A percentile compares a stretch with the other conserved stretches of the same genome.
These are phyloP conservation scores for Hyaena hyaena DNA, from an alignment of 2,113 vertebrate species.

Conservation along the genomic window DNA sequence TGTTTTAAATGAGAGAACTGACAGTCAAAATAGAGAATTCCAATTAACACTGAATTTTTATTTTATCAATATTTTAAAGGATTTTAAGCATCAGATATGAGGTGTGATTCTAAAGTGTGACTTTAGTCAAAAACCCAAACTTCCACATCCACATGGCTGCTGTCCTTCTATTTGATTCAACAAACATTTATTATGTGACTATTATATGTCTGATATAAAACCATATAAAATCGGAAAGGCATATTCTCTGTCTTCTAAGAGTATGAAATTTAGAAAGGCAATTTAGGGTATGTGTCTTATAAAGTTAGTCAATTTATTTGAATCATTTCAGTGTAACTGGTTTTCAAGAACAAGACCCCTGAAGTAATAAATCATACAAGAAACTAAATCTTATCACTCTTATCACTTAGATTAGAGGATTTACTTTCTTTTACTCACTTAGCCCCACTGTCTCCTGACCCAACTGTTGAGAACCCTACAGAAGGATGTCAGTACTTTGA, in stretches of 20 bases:
- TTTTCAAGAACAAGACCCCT: background rate
- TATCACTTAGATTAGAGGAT: background rate
- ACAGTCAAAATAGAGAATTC: conserved; percentile 81
- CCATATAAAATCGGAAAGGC: background rate
- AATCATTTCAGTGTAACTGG: background rate
- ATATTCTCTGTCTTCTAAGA: background rate
- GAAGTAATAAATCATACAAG: background rate
- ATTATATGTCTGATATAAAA: background rate
- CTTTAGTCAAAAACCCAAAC: conserved; percentile 66
- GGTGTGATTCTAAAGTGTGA: conserved; percentile 77
- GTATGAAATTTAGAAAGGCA: background rate
- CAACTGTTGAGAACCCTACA: background rate
- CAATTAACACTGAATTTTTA: conserved; percentile 83
- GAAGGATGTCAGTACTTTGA: background rate
- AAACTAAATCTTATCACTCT: background rate
- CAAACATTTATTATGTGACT: conserved; percentile 65
- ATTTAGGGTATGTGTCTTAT: background rate
- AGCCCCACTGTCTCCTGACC: too few species aligned
- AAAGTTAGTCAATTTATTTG: background rate
- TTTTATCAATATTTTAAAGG: conserved; percentile 83
- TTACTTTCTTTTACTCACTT: background rate
- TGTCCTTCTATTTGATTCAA: conserved; percentile 64
- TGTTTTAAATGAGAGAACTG: conserved; percentile 75
- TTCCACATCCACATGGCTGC: conserved; percentile 70
- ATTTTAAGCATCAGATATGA: conserved; percentile 73